A percentile compares a stretch with the other conserved stretches of the same genome.
Conservation (phyloP, 2,888 invertebrate species). For the Hydrotaea cyrtoneurina region DNA sequence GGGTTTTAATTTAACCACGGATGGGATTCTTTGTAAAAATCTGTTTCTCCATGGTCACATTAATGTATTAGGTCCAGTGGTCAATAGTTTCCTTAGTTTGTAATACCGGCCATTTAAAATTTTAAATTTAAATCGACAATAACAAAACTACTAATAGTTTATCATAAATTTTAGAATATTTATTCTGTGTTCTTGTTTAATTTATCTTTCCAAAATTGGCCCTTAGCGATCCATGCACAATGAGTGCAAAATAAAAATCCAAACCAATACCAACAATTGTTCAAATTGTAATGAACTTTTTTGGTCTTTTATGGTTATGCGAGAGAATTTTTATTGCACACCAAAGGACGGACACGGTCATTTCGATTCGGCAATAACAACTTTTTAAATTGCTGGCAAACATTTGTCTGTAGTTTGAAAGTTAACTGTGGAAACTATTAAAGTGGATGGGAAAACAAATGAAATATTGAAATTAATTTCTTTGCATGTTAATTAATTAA, state of each 20-base stretch:
- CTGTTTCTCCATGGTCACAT: too few relatives aligned
- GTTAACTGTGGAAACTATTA: not conserved
- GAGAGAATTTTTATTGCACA: conserved; percentile 44
- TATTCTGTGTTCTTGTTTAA: too few relatives aligned
- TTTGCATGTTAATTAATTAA: too few relatives aligned
- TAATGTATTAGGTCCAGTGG: too few relatives aligned
- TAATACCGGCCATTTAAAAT: too few relatives aligned
- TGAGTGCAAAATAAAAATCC: not conserved
- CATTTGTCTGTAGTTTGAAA: not conserved
- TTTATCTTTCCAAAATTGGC: not conserved
- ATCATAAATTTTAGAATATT: too few relatives aligned
- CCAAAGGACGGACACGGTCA: conserved; percentile 4
- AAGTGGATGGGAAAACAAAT: not conserved
- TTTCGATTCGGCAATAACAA: not conserved
- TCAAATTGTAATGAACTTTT: conserved; percentile 38
- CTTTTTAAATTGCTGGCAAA: not conserved
- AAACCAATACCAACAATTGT: conserved; percentile 11
- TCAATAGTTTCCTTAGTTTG: too few relatives aligned
- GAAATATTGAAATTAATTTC: too few relatives aligned
- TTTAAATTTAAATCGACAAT: too few relatives aligned
- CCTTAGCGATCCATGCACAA: not conserved
- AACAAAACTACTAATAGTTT: too few relatives aligned
- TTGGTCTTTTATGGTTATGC: conserved; percentile 28
- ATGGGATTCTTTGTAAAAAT: too few relatives aligned
- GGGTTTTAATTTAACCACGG: too few relatives aligned